These are phyloP conservation scores for Hycleus cichorii DNA, from an alignment of 1,140 invertebrate species.

Conservation along the genomic window DNA sequence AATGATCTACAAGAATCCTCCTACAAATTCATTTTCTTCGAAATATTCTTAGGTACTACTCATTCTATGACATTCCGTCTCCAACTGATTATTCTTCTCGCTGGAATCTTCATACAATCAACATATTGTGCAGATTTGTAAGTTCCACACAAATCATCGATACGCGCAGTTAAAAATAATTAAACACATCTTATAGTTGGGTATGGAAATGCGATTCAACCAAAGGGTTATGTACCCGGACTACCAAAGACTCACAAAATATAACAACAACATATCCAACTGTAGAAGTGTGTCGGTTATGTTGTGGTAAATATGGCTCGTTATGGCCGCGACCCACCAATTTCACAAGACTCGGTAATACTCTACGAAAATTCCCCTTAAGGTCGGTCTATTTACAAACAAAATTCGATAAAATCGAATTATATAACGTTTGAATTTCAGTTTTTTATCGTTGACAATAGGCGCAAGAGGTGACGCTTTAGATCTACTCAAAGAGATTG, in stretches of 20 bases:
- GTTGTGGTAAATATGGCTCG: conserved; percentile 57
- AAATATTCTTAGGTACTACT: too few relatives aligned
- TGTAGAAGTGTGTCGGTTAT: conserved; percentile 49
- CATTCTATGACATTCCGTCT: too few relatives aligned
- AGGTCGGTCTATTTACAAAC: background rate
- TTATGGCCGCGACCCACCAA: conserved; percentile 64
- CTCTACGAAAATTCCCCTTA: background rate
- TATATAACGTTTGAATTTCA: conserved; percentile 49
- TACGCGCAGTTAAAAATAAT: too few relatives aligned
- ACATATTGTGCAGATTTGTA: too few relatives aligned
- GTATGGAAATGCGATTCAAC: conserved; percentile 2
- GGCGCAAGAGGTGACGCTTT: conserved; percentile 42
- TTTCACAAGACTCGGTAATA: background rate
- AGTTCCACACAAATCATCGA: too few relatives aligned
- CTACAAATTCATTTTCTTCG: too few relatives aligned
- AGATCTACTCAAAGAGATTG: conserved; percentile 43
- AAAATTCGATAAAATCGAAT: too few relatives aligned
- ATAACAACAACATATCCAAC: background rate
- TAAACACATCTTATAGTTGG: background rate
- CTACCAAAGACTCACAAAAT: background rate
- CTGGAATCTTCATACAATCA: too few relatives aligned
- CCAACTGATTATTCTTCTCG: too few relatives aligned
- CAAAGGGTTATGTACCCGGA: background rate
- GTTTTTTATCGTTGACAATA: background rate
- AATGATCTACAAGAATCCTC: too few relatives aligned